Evolutionary conservation across 2,888 invertebrate species (phyloP).

Genomic region (Lasioglossum villosulum): DNA sequence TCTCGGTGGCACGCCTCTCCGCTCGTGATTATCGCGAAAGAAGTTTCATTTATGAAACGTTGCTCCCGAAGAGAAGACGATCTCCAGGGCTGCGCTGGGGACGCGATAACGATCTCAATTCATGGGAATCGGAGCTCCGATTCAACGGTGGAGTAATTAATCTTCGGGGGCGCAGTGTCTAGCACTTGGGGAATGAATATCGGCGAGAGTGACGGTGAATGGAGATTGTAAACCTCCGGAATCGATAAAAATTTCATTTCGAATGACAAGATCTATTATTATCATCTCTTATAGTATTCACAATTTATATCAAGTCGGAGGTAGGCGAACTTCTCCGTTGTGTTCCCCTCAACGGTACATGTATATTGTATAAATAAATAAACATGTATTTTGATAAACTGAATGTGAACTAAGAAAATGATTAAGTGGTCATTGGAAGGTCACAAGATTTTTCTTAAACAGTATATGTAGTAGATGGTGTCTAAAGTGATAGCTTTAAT

Average conservation of each 20-base stretch:
- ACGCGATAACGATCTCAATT: constrained; percentile 30
- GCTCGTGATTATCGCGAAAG: not conserved
- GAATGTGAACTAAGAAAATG: not conserved
- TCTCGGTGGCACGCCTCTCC: not conserved
- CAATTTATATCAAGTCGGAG: not conserved
- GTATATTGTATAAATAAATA: too few species aligned
- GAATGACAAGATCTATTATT: not conserved
- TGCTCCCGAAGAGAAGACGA: not conserved
- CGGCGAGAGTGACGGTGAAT: not conserved
- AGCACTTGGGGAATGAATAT: constrained; percentile 4
- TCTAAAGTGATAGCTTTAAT: too few species aligned
- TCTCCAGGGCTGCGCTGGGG: not conserved
- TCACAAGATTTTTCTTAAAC: not conserved
- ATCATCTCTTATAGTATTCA: not conserved
- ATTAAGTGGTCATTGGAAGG: not conserved
- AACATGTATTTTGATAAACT: not conserved
- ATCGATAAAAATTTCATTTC: constrained; percentile 35
- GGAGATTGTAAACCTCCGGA: not conserved
- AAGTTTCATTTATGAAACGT: constrained; percentile 14
- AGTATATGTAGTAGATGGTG: not conserved
- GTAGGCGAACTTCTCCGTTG: not conserved
- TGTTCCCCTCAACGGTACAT: not conserved
- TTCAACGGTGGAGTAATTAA: constrained; percentile 27
- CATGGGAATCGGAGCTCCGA: constrained; percentile 1
- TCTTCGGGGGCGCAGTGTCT: not conserved